phyloP scores from a whole-genome alignment of 2,888 invertebrate genomes.

The Coleophora deauratella region DNA sequence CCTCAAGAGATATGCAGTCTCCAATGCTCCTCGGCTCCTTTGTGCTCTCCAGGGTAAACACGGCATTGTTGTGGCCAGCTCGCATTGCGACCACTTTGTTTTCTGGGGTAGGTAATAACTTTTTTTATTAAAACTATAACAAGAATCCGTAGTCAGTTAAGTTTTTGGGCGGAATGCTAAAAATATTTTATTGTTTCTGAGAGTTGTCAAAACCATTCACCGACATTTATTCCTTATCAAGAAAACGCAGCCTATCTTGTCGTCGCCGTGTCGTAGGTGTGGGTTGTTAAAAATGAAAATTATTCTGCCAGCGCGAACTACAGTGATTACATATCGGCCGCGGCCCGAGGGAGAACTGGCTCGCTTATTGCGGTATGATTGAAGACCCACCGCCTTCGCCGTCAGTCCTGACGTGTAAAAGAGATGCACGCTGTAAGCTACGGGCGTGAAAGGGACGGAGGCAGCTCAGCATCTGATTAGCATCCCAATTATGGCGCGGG shows the following conservation, averaged over 20 bases:
- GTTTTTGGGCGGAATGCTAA: too few species aligned
- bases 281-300: constrained; percentile 65
- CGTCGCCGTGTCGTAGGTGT: constrained; percentile 16
- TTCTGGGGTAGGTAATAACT: not conserved
- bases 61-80: constrained; percentile 26
- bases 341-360: constrained; percentile 55
- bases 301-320: constrained; percentile 67
- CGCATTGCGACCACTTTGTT: constrained; percentile 1
- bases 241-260: constrained; percentile 5
- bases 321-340: constrained; percentile 62
- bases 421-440: constrained; percentile 19
- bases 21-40: constrained; percentile 52
- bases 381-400: constrained; percentile 65
- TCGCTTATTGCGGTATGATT: constrained; percentile 72
- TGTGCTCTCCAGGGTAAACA: constrained; percentile 50
- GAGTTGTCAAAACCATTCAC: too few species aligned
- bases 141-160: too few species aligned
- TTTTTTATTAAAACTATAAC: constrained; percentile 2
- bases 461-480: constrained; percentile 74
- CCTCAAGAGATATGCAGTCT: constrained; percentile 46
- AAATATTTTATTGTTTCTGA: too few species aligned
- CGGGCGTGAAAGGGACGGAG: constrained; percentile 32
- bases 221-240: too few species aligned
- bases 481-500: constrained; percentile 72
- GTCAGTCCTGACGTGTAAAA: constrained; percentile 39